Percentiles rank a stretch among this genome's conserved stretches.
These are phyloP conservation scores for Ypsolopha scabrella DNA, from an alignment of 2,888 invertebrate genomes.

Conservation along the genomic window DNA sequence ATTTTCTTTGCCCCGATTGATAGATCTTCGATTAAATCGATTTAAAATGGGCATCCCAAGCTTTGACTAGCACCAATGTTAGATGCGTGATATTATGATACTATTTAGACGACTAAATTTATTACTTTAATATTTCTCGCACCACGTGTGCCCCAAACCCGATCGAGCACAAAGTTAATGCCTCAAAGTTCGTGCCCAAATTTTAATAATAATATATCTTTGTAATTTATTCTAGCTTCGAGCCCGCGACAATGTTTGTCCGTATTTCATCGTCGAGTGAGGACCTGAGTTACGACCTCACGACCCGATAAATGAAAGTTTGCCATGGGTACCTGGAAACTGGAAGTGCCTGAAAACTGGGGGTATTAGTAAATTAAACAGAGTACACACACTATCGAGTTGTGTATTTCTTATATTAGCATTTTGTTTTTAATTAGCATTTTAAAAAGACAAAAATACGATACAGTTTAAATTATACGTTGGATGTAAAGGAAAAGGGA, in stretches of 20 bases:
- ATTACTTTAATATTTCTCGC: slow-evolving; percentile 1
- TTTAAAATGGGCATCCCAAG: no score
- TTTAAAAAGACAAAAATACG: no score
- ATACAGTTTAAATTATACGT: no score
- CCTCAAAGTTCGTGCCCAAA: slow-evolving; percentile 56
- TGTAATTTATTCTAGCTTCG: slow-evolving; percentile 57
- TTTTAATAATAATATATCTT: slow-evolving; percentile 70
- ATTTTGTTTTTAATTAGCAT: neutral
- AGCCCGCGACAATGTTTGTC: slow-evolving; percentile 31
- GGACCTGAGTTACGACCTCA: slow-evolving; percentile 18
- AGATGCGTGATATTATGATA: neutral
- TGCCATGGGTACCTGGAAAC: neutral
- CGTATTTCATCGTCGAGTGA: slow-evolving; percentile 26
- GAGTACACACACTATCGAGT: no score
- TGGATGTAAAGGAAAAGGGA: no score
- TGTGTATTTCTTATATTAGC: no score
- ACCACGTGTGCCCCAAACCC: slow-evolving; percentile 22
- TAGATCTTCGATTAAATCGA: no score
- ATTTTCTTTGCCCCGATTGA: no score
- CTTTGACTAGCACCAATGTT: no score
- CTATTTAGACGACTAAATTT: neutral
- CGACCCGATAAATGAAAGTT: slow-evolving; percentile 8
- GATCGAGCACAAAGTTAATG: slow-evolving; percentile 39
- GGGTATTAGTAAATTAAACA: no score
- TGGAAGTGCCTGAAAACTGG: no score